A percentile compares a stretch with the other conserved stretches of the same genome.
Evolutionary conservation across 2,888 invertebrate species (phyloP).

Genomic region (Trichogramma dendrolimi): DNA sequence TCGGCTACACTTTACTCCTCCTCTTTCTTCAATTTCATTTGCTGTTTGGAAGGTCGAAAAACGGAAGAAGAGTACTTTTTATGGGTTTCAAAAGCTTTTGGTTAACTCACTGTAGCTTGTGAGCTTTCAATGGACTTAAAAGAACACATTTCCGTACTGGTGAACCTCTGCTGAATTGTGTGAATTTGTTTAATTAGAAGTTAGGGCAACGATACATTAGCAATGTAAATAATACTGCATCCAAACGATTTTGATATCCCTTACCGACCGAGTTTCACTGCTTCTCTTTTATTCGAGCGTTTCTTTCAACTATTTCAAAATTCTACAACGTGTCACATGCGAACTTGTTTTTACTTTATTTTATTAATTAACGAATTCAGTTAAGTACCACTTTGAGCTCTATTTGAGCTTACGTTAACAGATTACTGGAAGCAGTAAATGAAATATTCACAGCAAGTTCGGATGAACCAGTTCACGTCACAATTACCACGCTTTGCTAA

Average conservation of each 20-base stretch:
- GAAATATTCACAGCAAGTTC: too few relatives aligned
- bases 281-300: not conserved
- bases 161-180: constrained; percentile 45
- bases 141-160: constrained; percentile 37
- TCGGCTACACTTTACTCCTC: not conserved
- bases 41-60: not conserved
- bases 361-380: too few relatives aligned
- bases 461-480: too few relatives aligned
- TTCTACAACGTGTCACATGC: too few relatives aligned
- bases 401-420: too few relatives aligned
- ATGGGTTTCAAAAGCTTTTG: constrained; percentile 6
- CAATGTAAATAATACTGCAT: constrained; percentile 46
- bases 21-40: not conserved
- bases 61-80: constrained; percentile 3
- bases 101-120: too few relatives aligned
- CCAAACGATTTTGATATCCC: not conserved
- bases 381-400: too few relatives aligned
- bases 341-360: too few relatives aligned
- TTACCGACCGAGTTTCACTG: not conserved
- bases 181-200: constrained; percentile 53
- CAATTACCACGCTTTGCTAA: too few relatives aligned
- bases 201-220: constrained; percentile 51
- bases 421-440: too few relatives aligned
- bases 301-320: not conserved
- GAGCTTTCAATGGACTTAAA: not conserved